Evolutionary conservation across 2,888 invertebrate species (phyloP).

Genomic region (Polia nebulosa): DNA sequence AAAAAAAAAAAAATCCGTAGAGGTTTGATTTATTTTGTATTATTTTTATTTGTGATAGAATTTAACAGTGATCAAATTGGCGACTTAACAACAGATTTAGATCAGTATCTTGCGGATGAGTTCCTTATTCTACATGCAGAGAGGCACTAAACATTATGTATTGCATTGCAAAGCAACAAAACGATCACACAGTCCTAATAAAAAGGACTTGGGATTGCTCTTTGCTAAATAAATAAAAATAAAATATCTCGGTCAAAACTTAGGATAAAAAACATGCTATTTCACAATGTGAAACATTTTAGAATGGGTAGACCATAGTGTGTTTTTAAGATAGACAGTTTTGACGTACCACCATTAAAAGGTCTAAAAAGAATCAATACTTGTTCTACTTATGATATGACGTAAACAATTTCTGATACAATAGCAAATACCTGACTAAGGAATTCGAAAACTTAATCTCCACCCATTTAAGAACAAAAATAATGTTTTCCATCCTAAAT

Average conservation of each 20-base stretch:
- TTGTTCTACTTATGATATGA: not conserved
- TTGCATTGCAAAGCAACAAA: too few species aligned
- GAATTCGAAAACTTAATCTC: not conserved
- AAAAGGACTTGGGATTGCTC: too few species aligned
- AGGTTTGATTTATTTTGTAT: slow-evolving; percentile 52
- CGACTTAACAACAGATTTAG: not conserved
- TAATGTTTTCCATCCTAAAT: slow-evolving; percentile 11
- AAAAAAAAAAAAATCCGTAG: too few species aligned
- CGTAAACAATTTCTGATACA: not conserved
- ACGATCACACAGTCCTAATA: too few species aligned
- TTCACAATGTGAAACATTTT: too few species aligned
- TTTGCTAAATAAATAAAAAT: too few species aligned
- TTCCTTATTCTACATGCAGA: not conserved
- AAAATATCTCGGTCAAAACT: too few species aligned
- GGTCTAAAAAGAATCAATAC: not conserved
- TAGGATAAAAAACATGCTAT: too few species aligned
- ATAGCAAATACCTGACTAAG: not conserved
- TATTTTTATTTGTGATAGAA: not conserved
- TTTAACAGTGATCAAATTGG: slow-evolving; percentile 12
- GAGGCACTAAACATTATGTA: too few species aligned
- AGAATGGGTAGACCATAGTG: not conserved
- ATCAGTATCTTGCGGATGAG: not conserved
- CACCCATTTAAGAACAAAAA: slow-evolving; percentile 4
- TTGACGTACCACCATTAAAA: too few species aligned
- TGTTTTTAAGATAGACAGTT: not conserved